These are phyloP conservation scores for Syrista parreyssii DNA, from an alignment of 2,888 invertebrate species.

Conservation along the genomic window DNA sequence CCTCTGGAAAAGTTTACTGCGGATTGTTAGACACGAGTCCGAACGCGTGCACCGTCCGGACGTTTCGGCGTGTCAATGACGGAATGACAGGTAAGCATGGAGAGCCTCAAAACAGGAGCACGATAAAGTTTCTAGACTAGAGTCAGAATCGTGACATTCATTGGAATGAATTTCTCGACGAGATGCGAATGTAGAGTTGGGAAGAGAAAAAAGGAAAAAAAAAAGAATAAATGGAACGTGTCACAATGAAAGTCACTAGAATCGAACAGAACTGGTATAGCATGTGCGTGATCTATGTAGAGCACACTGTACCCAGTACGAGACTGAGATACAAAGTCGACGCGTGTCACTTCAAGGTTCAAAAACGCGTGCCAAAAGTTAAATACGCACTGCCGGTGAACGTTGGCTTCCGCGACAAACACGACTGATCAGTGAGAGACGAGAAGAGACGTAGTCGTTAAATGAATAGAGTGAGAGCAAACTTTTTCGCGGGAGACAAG, in stretches of 20 bases:
- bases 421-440: not conserved
- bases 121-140: not conserved
- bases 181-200: not conserved
- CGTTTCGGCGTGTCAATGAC: not conserved
- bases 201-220: not conserved
- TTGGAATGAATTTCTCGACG: not conserved
- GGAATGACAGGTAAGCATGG: not conserved
- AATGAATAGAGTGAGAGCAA: not conserved
- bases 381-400: slow-evolving; percentile 3
- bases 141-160: not conserved
- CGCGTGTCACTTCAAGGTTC: slow-evolving; percentile 9
- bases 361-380: slow-evolving; percentile 6
- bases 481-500: not conserved
- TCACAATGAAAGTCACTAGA: not conserved
- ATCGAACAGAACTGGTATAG: not conserved
- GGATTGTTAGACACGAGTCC: not conserved
- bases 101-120: not conserved
- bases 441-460: not conserved
- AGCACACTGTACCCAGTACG: not conserved
- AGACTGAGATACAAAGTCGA: not conserved
- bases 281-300: not conserved
- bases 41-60: not conserved
- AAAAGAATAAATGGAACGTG: not conserved
- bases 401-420: slow-evolving; percentile 2
- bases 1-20: not conserved